Evolutionary conservation across 2,797 vertebrate genomes (phyloP).

Genomic region (Kryptolebias ocellatus): DNA sequence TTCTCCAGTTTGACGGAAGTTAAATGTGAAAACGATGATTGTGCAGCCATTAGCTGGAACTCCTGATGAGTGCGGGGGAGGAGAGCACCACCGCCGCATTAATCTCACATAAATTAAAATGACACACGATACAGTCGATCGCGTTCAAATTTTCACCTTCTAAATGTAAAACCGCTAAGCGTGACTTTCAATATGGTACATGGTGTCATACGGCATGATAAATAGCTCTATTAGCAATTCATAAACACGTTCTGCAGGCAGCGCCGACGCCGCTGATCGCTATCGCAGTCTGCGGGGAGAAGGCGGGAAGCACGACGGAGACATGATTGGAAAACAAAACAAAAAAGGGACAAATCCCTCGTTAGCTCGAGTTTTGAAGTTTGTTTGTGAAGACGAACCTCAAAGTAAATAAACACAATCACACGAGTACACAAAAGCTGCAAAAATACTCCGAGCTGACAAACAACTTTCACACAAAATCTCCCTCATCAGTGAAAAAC

Average conservation of each 20-base stretch:
- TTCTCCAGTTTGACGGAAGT: neutral
- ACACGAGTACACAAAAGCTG: neutral
- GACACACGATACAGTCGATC: slow-evolving; percentile 51
- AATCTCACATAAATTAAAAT: slow-evolving; percentile 59
- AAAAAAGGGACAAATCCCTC: slow-evolving; percentile 17
- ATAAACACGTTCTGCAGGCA: slow-evolving; percentile 53
- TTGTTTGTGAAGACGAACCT: slow-evolving; percentile 1
- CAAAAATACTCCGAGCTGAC: neutral
- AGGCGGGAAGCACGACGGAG: slow-evolving; percentile 25
- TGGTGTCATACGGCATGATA: slow-evolving; percentile 32
- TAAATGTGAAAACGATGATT: slow-evolving; percentile 26
- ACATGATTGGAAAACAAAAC: slow-evolving; percentile 37
- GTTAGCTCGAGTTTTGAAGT: slow-evolving; percentile 17
- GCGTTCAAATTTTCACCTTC: slow-evolving; percentile 49
- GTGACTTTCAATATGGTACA: slow-evolving; percentile 62
- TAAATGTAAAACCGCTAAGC: slow-evolving; percentile 57
- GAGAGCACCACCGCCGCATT: slow-evolving; percentile 32
- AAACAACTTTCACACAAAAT: neutral
- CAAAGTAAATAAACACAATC: neutral
- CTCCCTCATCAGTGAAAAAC: slow-evolving; percentile 2
- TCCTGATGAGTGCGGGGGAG: slow-evolving; percentile 42
- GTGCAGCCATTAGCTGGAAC: slow-evolving; percentile 20
- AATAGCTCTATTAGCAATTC: slow-evolving; percentile 66
- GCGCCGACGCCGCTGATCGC: slow-evolving; percentile 43
- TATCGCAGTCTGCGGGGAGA: slow-evolving; percentile 32